Conservation (phyloP, 92 coral and sea anemone species). For the Virgularia gustaviana region DNA sequence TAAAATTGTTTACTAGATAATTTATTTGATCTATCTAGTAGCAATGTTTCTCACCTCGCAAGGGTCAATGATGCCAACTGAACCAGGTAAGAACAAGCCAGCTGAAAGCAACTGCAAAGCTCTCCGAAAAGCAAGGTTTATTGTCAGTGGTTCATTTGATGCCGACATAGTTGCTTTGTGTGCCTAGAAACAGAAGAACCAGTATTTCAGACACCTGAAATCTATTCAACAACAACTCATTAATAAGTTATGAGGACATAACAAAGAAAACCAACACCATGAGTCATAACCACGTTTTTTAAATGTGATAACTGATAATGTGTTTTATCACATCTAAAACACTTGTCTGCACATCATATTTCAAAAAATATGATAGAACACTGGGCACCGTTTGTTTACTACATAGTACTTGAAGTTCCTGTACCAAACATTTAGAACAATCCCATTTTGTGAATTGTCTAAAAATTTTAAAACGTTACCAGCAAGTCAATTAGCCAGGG, state of each 20-base stretch:
- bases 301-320: too few relatives aligned
- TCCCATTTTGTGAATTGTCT: background rate
- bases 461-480: constrained; percentile 48
- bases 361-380: background rate
- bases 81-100: constrained; percentile 90
- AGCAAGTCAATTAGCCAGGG: constrained; percentile 96
- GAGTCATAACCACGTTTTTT: too few relatives aligned
- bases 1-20: too few relatives aligned
- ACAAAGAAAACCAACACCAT: too few relatives aligned
- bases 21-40: too few relatives aligned
- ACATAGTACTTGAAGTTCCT: background rate
- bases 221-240: too few relatives aligned
- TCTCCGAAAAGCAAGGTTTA: constrained; percentile 94
- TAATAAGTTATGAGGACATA: too few relatives aligned
- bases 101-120: constrained; percentile 88
- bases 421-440: background rate
- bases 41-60: constrained; percentile 69
- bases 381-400: background rate
- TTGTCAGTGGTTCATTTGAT: constrained; percentile 79
- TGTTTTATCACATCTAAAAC: too few relatives aligned
- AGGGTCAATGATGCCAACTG: constrained; percentile 92
- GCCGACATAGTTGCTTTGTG: constrained; percentile 83
- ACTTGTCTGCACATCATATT: background rate
- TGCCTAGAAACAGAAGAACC: constrained; percentile 53
- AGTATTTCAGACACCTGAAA: background rate